Evolutionary conservation across 2,113 vertebrate species (phyloP).

Genomic region (Daubentonia madagascariensis): DNA sequence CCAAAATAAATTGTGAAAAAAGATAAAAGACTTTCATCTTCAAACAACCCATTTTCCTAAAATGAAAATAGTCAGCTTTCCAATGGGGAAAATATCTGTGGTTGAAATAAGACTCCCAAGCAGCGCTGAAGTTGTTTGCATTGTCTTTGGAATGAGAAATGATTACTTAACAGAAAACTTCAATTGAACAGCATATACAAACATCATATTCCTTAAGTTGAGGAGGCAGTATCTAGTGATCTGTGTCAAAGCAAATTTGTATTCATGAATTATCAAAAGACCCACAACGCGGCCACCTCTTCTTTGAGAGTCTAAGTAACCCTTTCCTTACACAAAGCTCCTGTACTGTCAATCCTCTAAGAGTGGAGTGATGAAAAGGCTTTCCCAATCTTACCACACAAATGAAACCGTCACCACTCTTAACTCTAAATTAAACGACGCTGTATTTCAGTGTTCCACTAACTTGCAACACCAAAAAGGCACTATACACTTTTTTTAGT

Average conservation of each 20-base stretch:
- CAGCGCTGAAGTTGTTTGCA: conserved; percentile 81
- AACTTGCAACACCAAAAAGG: conserved; percentile 83
- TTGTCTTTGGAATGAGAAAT: conserved; percentile 87
- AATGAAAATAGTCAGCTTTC: conserved; percentile 79
- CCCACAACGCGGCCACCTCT: conserved; percentile 80
- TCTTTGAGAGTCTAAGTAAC: conserved; percentile 83
- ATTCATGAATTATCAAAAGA: conserved; percentile 82
- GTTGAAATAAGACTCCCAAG: conserved; percentile 81
- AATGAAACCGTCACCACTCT: conserved; percentile 85
- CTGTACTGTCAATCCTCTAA: conserved; percentile 78
- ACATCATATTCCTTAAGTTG: conserved; percentile 81
- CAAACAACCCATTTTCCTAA: conserved; percentile 77
- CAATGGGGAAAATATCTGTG: conserved; percentile 65
- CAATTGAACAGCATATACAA: conserved; percentile 89
- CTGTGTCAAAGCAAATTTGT: conserved; percentile 81
- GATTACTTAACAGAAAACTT: conserved; percentile 94
- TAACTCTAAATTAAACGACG: conserved; percentile 80
- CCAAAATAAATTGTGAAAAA: conserved; percentile 78
- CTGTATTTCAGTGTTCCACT: conserved; percentile 81
- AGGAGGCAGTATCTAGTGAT: conserved; percentile 81
- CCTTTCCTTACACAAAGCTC: conserved; percentile 74
- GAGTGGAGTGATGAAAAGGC: conserved; percentile 76
- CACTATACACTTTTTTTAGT: conserved; percentile 67
- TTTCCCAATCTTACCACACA: conserved; percentile 79
- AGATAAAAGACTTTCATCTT: conserved; percentile 78